These are phyloP conservation scores for Oedothorax gibbosus DNA, from an alignment of 1,140 invertebrate species.

Conservation along the genomic window DNA sequence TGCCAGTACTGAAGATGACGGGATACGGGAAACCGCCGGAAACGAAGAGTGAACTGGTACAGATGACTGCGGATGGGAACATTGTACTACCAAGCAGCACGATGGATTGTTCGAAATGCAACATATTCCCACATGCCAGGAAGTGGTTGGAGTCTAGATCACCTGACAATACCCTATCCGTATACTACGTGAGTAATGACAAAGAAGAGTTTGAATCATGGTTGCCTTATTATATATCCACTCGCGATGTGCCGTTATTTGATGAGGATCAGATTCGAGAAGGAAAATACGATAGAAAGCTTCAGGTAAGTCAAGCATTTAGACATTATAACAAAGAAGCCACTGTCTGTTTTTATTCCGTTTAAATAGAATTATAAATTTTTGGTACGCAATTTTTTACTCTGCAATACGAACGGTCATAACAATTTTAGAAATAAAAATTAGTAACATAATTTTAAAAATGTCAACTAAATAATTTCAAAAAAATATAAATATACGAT, in stretches of 20 bases:
- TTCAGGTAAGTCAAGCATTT: slow-evolving; percentile 75
- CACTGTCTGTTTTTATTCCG: no score
- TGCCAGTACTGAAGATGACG: slow-evolving; percentile 84
- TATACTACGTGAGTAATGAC: slow-evolving; percentile 87
- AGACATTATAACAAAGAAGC: no score
- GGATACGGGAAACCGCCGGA: slow-evolving; percentile 76
- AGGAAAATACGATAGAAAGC: slow-evolving; percentile 86
- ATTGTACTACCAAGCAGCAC: slow-evolving; percentile 89
- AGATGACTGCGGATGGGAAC: slow-evolving; percentile 67
- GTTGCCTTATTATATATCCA: slow-evolving; percentile 87
- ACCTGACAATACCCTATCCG: slow-evolving; percentile 74
- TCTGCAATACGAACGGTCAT: no score
- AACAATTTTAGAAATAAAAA: no score
- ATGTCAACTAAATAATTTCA: no score
- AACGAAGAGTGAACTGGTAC: slow-evolving; percentile 78
- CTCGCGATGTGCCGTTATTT: slow-evolving; percentile 81
- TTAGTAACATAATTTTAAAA: no score
- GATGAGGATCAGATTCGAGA: slow-evolving; percentile 84
- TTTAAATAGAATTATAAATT: no score
- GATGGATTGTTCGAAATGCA: slow-evolving; percentile 86
- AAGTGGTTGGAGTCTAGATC: slow-evolving; percentile 75
- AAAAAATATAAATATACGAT: no score
- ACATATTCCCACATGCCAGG: slow-evolving; percentile 82
- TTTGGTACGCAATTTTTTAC: no score
- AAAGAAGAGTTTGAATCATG: slow-evolving; percentile 82